Conservation (phyloP, 64 coral and sea anemone species). For the Dendronephthya gigantea region DNA sequence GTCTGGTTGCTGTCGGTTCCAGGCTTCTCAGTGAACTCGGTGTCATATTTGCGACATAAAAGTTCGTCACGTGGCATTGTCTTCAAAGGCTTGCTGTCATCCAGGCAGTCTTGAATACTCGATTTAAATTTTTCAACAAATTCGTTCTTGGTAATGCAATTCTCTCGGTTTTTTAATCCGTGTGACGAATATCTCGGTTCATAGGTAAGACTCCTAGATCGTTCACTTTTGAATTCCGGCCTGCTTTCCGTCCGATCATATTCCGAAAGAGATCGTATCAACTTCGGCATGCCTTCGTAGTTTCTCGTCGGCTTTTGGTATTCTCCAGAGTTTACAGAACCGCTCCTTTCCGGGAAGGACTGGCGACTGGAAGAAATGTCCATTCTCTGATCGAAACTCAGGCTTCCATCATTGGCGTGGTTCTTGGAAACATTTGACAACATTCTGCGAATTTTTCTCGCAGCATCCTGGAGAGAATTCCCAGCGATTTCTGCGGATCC, state of each 20-base stretch:
- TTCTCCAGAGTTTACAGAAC: background rate
- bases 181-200: background rate
- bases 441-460: background rate
- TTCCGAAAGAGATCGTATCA: background rate
- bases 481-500: background rate
- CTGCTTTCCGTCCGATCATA: background rate
- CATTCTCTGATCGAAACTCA: too few relatives aligned
- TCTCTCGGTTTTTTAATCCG: background rate
- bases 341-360: background rate
- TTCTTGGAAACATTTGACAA: background rate
- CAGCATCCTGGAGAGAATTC: background rate
- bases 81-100: too few relatives aligned
- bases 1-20: background rate
- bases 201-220: background rate
- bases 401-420: background rate
- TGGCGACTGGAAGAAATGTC: background rate
- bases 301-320: background rate
- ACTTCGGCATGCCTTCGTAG: background rate
- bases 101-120: too few relatives aligned
- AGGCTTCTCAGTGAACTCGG: background rate
- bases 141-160: background rate
- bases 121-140: too few relatives aligned
- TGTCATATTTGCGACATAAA: too few relatives aligned
- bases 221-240: background rate
- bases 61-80: too few relatives aligned